These are phyloP conservation scores for Yasuhikotakia modesta DNA, from an alignment of 2,797 vertebrate genomes.

Conservation along the genomic window DNA sequence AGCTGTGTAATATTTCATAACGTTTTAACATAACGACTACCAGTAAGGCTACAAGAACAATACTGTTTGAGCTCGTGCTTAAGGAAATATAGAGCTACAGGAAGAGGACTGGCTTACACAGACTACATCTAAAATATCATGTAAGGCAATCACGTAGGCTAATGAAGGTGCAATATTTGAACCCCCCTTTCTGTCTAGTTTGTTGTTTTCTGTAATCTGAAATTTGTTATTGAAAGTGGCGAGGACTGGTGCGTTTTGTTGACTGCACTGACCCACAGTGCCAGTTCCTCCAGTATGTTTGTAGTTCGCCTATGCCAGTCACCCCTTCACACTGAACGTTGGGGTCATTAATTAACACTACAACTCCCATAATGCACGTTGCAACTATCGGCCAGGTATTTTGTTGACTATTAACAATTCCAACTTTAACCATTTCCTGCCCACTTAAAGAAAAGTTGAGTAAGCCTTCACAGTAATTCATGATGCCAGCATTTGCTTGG, in stretches of 20 bases:
- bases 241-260: conserved; percentile 59
- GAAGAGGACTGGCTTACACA: conserved; percentile 58
- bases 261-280: conserved; percentile 60
- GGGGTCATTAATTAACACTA: conserved; percentile 69
- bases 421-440: conserved; percentile 53
- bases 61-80: conserved; percentile 45
- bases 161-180: conserved; percentile 59
- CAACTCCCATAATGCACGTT: conserved; percentile 78
- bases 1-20: conserved; percentile 47
- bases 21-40: conserved; percentile 39
- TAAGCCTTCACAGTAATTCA: conserved; percentile 75
- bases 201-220: conserved; percentile 53
- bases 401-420: conserved; percentile 61
- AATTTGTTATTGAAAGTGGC: conserved; percentile 35
- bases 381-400: conserved; percentile 63
- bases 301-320: conserved; percentile 65
- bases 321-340: conserved; percentile 58
- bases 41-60: conserved; percentile 32
- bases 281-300: conserved; percentile 58
- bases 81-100: conserved; percentile 41
- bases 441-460: conserved; percentile 63
- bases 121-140: conserved; percentile 48
- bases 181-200: conserved; percentile 58
- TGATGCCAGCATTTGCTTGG: conserved; percentile 80
- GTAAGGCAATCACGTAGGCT: conserved; percentile 59